phyloP scores from a whole-genome alignment of 1,140 invertebrate species.

The Steinernema feltiae region DNA sequence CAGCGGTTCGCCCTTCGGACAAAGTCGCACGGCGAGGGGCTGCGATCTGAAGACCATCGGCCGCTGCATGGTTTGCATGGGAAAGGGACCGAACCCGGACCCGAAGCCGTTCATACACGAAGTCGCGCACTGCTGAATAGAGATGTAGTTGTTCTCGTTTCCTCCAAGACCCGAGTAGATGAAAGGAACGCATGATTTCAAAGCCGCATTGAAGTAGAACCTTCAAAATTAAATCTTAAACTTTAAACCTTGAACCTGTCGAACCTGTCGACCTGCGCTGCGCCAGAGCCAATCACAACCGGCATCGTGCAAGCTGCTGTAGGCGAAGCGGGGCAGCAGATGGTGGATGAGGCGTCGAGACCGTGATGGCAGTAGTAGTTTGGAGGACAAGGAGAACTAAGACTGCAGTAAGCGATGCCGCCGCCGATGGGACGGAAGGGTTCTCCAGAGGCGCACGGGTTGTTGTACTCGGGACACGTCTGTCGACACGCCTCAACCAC shows the following conservation, averaged over 20 bases:
- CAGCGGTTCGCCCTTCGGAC: background rate
- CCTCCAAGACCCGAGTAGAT: conserved; percentile 30
- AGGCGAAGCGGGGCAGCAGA: background rate
- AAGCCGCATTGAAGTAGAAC: conserved; percentile 24
- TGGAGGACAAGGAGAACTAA: conserved; percentile 6
- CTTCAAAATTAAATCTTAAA: no score
- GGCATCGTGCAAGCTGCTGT: background rate
- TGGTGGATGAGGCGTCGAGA: background rate
- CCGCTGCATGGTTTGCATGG: background rate
- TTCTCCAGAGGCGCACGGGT: background rate
- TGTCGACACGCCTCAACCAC: conserved; percentile 28
- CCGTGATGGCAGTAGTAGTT: conserved; percentile 20
- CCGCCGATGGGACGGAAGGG: conserved; percentile 3
- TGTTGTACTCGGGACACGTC: background rate
- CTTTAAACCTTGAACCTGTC: no score
- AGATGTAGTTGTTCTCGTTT: conserved; percentile 17
- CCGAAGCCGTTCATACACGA: background rate
- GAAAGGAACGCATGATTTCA: conserved; percentile 24
- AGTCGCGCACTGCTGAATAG: background rate
- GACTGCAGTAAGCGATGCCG: background rate
- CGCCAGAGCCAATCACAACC: background rate
- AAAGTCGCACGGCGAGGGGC: background rate
- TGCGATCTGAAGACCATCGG: background rate
- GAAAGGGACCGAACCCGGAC: background rate
- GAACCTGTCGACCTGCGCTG: background rate